A percentile compares a stretch with the other conserved stretches of the same genome.
Evolutionary conservation across 2,888 invertebrate species (phyloP).

Genomic region (Nemapogon koenigi): DNA sequence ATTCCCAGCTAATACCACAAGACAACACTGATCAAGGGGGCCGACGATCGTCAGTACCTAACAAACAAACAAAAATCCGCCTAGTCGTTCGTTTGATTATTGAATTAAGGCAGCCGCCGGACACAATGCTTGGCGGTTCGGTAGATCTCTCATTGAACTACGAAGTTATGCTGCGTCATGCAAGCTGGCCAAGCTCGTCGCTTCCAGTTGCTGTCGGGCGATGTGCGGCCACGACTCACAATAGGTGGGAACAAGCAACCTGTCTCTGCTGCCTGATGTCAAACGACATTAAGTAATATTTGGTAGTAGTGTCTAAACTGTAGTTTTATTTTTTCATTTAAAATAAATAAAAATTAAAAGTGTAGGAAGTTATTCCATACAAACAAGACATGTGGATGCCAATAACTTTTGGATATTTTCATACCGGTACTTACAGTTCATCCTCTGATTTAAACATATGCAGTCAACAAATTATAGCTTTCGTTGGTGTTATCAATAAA

Average conservation of each 20-base stretch:
- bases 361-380: no score
- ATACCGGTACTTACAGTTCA: no score
- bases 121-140: constrained; percentile 40
- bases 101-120: constrained; percentile 46
- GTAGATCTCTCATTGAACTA: constrained; percentile 17
- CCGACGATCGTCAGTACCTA: constrained; percentile 27
- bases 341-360: no score
- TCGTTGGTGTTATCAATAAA: no score
- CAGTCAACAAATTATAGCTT: no score
- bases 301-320: no score
- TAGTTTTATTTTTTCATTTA: no score
- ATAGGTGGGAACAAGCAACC: constrained; percentile 60
- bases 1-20: constrained; percentile 39
- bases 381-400: no score
- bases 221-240: constrained; percentile 24
- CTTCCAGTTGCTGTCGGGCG: constrained; percentile 34
- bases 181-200: constrained; percentile 19
- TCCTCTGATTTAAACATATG: no score
- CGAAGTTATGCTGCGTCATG: constrained; percentile 43
- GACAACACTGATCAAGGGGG: constrained; percentile 40
- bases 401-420: no score
- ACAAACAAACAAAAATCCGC: constrained; percentile 56
- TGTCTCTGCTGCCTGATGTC: constrained; percentile 28
- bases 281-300: no score
- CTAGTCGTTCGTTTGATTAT: constrained; percentile 47